Conservation (phyloP, 2,113 vertebrate genomes). For the Cepphus grylle region DNA sequence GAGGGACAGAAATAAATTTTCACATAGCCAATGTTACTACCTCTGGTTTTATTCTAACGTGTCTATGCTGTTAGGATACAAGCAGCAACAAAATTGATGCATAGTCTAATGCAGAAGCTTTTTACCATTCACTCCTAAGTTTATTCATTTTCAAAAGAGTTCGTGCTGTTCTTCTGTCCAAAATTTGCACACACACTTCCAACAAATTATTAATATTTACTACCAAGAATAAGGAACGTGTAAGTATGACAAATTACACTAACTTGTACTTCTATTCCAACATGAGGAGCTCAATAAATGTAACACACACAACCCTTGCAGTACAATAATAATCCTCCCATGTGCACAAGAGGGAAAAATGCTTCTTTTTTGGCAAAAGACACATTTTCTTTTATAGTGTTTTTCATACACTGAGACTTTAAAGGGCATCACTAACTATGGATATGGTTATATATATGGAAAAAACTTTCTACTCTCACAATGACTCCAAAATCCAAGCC, state of each 20-base stretch:
- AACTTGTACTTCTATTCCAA: background rate
- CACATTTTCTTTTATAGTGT: background rate
- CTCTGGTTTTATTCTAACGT: background rate
- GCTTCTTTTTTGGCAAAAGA: background rate
- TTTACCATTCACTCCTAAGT: background rate
- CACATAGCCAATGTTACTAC: background rate
- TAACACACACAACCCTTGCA: background rate
- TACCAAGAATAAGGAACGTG: background rate
- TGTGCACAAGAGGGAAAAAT: background rate
- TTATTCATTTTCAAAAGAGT: background rate
- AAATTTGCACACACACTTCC: background rate
- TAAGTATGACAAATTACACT: background rate
- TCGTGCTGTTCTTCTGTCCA: background rate
- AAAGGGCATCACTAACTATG: background rate
- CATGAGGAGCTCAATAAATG: background rate
- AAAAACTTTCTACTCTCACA: background rate
- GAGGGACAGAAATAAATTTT: background rate
- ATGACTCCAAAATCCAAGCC: background rate
- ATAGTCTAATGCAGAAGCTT: background rate
- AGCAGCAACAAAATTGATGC: background rate
- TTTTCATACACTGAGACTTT: background rate
- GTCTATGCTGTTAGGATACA: background rate
- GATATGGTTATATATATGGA: background rate
- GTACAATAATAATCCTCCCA: background rate
- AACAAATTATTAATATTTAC: background rate